Percentiles rank a stretch among this genome's conserved stretches.
Conservation (phyloP, 2,113 vertebrate species). For the Prionailurus bengalensis region DNA sequence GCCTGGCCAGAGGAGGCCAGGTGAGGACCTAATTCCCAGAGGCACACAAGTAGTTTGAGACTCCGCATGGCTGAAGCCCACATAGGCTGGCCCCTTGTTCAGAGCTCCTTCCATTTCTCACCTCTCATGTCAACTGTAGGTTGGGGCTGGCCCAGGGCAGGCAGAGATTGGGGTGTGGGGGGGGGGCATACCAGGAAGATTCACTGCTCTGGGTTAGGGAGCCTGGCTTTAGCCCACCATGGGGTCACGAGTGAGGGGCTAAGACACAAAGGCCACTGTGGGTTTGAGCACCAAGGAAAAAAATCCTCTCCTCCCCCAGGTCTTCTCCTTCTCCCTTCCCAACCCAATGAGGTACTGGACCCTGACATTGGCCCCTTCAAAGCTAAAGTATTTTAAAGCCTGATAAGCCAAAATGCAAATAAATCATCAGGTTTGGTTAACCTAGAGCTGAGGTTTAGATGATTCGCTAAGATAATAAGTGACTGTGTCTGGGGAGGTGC, state of each 20-base stretch:
- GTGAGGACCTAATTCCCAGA: neutral
- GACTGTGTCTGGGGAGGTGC: no score
- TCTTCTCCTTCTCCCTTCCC: neutral
- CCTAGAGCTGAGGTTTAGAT: neutral
- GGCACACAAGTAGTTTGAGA: neutral
- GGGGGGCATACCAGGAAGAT: neutral
- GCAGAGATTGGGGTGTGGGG: neutral
- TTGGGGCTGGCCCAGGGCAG: neutral
- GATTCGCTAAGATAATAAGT: neutral
- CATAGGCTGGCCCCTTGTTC: rapidly evolving
- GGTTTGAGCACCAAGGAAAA: neutral
- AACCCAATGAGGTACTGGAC: neutral
- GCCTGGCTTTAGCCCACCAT: neutral
- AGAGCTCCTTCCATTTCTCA: neutral
- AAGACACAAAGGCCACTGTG: neutral
- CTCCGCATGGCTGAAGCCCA: neutral
- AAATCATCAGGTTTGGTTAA: neutral
- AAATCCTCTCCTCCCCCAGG: neutral
- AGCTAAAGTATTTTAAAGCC: neutral
- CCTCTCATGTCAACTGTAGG: neutral
- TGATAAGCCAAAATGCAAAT: neutral
- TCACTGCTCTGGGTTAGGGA: neutral
- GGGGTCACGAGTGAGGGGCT: neutral
- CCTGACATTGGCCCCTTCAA: neutral
- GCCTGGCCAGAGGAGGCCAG: neutral